Conservation (phyloP, 2,113 vertebrate genomes). For the Madoqua kirkii region DNA sequence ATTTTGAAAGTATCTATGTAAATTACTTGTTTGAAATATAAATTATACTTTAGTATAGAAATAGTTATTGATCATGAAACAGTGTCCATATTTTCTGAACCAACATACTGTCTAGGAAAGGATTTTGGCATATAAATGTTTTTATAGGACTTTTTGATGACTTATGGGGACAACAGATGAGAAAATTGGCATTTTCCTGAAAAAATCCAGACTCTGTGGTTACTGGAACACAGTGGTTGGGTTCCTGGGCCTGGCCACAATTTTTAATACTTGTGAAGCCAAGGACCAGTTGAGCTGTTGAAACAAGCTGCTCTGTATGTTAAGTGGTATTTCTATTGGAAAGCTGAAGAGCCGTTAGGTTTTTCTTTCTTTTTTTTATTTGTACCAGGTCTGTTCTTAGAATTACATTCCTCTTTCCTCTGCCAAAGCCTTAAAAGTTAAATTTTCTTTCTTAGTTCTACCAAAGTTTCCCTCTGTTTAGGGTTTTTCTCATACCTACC, state of each 20-base stretch:
- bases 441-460: neutral
- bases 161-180: neutral
- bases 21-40: neutral
- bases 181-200: conserved; percentile 21
- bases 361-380: neutral
- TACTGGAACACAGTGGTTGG: neutral
- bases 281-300: neutral
- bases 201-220: neutral
- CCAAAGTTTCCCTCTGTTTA: neutral
- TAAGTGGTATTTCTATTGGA: neutral
- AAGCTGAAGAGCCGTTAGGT: neutral
- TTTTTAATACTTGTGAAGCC: neutral
- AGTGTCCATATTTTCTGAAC: neutral
- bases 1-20: neutral
- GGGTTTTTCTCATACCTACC: neutral
- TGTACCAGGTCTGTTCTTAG: neutral
- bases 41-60: neutral
- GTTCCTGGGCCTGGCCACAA: neutral
- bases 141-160: neutral
- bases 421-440: neutral
- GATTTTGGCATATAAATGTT: neutral
- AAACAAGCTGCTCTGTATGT: neutral
- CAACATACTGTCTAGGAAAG: conserved; percentile 11
- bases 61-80: neutral
- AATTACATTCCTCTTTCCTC: neutral